phyloP scores from a whole-genome alignment of 2,113 vertebrate genomes.

The Vombatus ursinus region DNA sequence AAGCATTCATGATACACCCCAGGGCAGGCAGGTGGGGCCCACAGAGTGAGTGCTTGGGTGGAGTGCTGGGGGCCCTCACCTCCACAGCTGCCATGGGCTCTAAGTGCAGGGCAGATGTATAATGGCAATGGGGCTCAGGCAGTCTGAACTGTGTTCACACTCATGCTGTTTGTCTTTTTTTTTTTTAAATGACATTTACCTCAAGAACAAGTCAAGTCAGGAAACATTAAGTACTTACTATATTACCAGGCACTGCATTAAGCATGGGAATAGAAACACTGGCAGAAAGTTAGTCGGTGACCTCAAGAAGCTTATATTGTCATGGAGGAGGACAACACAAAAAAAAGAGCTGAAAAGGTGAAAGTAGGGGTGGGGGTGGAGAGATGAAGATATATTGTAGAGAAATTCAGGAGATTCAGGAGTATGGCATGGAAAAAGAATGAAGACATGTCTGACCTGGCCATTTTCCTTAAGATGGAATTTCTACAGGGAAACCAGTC shows the following conservation, averaged over 20 bases:
- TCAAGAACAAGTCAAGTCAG: neutral
- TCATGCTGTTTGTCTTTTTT: constrained; percentile 56
- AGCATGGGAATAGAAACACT: neutral
- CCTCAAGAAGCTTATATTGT: neutral
- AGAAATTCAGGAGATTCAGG: too few relatives aligned
- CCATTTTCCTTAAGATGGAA: neutral
- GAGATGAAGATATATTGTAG: neutral
- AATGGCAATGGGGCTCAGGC: neutral
- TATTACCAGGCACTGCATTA: neutral
- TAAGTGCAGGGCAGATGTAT: neutral
- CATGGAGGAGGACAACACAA: too few relatives aligned
- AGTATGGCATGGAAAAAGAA: neutral
- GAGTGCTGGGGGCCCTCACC: neutral
- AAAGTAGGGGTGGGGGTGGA: neutral
- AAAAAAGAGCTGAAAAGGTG: neutral
- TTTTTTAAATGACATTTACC: constrained; percentile 50
- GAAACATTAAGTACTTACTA: neutral
- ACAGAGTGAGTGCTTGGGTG: neutral
- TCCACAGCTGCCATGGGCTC: neutral
- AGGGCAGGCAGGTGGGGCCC: neutral
- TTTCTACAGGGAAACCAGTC: too few relatives aligned
- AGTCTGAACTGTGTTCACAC: constrained; percentile 37
- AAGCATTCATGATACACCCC: constrained; percentile 4
- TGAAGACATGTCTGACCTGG: too few relatives aligned
- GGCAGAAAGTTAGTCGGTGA: neutral